Base-by-base conservation (phyloP, 2,888 invertebrate species). In the Acleris holmiana region DNA sequence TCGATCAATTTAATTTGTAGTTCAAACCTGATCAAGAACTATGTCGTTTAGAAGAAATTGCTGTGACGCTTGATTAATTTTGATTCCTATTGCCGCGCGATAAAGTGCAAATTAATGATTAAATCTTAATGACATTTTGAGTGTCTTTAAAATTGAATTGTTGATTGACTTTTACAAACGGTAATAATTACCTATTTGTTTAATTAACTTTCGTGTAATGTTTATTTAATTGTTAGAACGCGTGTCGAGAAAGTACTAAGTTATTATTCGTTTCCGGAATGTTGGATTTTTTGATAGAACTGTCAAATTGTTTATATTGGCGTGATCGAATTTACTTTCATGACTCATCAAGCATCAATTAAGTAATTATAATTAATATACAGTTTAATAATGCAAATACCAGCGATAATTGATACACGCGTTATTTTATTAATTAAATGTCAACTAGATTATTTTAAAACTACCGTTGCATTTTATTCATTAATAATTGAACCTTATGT, bases 171-270 rank as follows among this genome's bases (percentile, higher is more conserved):
- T 13, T 51, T 56, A 50, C 25, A 21, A 58, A 47, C 8, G 35
- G 35, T 41, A 48, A 58, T 44, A 48, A 64, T 64, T 19, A n/a
- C 25, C 47, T 25, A 41, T 58, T 64, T 48, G 41, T 35, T 50
- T 19, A 50, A 65, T 55, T 49, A 35, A 13, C 35, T 50, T 15
- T 23, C 23, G 17, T 44, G 49, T 15, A 44, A 29, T 18, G 18
- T 7, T 21, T 19, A 41, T 25, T 44, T 29, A 49, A 46, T 29
- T 44, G 10, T 41, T 55, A 13, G 6, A 54, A 58, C 58, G 49
- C 64, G 54, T 59, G 64, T 59, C 41, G 17, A 44, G 53, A 54
- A 63, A 63, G 51, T 40, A n/a, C n/a, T n/a, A 47, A 18, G 21
- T 54, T 47, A 48, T 57, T 6, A 46, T 21, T 8, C 6, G 47